Base-by-base conservation (phyloP, 2,888 invertebrate species). In the Plebejus melissa region DNA sequence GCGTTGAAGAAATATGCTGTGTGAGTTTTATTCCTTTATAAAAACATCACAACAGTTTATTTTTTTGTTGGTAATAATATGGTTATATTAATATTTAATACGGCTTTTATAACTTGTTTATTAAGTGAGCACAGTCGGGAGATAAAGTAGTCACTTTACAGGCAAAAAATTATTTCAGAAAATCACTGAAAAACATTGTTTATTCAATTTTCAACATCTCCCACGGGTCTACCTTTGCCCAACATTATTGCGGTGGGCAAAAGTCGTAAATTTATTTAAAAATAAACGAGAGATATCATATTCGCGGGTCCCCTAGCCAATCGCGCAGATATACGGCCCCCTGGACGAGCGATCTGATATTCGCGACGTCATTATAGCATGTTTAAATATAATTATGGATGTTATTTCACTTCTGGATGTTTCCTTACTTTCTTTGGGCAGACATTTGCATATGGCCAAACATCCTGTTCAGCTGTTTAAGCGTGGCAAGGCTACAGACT, bases 301-400 rank as follows among this genome's bases (percentile, higher is more conserved):
- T 89, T 89, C 86, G 85, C 85, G 79, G 78, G 76, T 58, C 70
- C 58, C 54, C 57, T 70, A 70, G 74, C 78, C 81, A 78, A 80
- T 83, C 79, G 78, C 76, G 80, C 77, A 81, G 83, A 89, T 90
- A 89, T 89, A 90, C 89, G 76, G 85, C 83, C 80, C 90, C 86
- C 89, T 77, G 58, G 87, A 81, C 81, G 82, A 82, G 82, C 81
- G 86, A 81, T 77, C 77, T 77, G 79, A 74, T 77, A 79, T 74
- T 69, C 69, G 80, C 81, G 78, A 69, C 69, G 58, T 70, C 57
- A 77, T 76, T 57, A 75, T 70, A 22, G 28, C 38, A 71, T 41
- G 13, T 50, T 28, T 32, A 9, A 69, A 50, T n/a, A 74, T 74
- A 74, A 74, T 74, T 41, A 58, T 57, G 9, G 54, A n/a, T 58